These are phyloP conservation scores for Poecilus cupreus DNA, from an alignment of 2,888 invertebrate species.

Conservation along the genomic window DNA sequence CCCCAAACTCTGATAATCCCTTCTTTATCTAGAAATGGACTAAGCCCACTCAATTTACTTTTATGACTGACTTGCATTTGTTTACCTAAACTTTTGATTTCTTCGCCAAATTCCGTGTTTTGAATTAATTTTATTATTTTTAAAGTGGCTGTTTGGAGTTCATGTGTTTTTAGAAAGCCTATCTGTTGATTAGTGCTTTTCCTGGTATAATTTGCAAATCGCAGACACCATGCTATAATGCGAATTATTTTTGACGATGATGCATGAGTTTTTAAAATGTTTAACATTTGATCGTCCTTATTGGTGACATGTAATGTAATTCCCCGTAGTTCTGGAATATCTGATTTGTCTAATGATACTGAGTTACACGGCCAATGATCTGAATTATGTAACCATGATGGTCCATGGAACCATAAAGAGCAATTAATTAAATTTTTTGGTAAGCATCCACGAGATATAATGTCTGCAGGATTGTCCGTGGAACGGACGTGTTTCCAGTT, in stretches of 20 bases:
- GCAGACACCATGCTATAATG: no score
- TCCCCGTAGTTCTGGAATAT: background rate
- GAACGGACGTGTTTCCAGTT: no score
- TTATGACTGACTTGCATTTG: background rate
- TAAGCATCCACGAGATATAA: no score
- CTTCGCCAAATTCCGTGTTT: background rate
- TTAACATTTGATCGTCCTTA: no score
- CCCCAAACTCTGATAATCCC: background rate
- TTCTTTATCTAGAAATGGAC: background rate
- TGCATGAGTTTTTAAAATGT: no score
- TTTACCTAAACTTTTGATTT: background rate
- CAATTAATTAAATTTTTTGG: no score
- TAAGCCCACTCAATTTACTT: background rate
- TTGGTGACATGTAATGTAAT: no score
- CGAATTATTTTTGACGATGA: background rate
- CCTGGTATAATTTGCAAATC: no score
- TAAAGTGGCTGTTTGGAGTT: background rate
- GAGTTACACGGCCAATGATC: background rate
- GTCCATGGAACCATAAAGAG: no score
- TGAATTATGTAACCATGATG: background rate
- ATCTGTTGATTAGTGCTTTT: no score
- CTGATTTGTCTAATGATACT: background rate
- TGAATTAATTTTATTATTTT: background rate
- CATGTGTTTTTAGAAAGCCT: no score
- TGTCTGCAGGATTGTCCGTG: no score